A percentile compares a stretch with the other conserved stretches of the same genome.
phyloP scores from a whole-genome alignment of 1,140 invertebrate genomes.

The Hylaeus volcanicus region DNA sequence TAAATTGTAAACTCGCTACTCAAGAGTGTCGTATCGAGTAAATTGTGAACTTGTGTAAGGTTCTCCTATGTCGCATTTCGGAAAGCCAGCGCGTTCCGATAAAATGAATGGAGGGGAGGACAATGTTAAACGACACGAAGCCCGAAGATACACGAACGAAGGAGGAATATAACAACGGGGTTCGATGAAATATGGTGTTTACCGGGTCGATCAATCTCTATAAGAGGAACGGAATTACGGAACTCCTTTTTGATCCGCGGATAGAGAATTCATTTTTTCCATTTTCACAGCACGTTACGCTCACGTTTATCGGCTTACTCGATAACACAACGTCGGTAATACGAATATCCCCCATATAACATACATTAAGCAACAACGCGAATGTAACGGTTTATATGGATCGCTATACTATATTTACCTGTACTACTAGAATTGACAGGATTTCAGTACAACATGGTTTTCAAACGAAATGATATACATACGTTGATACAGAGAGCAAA shows the following conservation, averaged over 20 bases:
- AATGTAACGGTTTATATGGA: slow-evolving; percentile 1
- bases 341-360: slow-evolving; percentile 18
- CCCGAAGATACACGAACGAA: neutral
- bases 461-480: neutral
- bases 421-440: slow-evolving; percentile 4
- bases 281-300: slow-evolving; percentile 21
- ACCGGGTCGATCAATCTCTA: slow-evolving; percentile 35
- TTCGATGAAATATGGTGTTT: slow-evolving; percentile 8
- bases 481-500: neutral
- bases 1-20: no score
- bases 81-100: neutral
- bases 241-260: neutral
- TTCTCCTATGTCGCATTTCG: neutral
- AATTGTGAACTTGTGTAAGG: no score
- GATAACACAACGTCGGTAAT: slow-evolving; percentile 23
- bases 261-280: slow-evolving; percentile 18
- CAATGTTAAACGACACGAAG: neutral
- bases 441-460: slow-evolving; percentile 14
- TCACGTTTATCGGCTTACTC: slow-evolving; percentile 33
- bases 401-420: slow-evolving; percentile 7
- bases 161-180: neutral
- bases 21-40: no score
- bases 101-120: neutral
- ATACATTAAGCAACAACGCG: slow-evolving; percentile 17
- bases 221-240: slow-evolving; percentile 29